A percentile compares a stretch with the other conserved stretches of the same genome.
These are phyloP conservation scores for Aphidius colemani DNA, from an alignment of 2,888 invertebrate genomes.

Conservation along the genomic window DNA sequence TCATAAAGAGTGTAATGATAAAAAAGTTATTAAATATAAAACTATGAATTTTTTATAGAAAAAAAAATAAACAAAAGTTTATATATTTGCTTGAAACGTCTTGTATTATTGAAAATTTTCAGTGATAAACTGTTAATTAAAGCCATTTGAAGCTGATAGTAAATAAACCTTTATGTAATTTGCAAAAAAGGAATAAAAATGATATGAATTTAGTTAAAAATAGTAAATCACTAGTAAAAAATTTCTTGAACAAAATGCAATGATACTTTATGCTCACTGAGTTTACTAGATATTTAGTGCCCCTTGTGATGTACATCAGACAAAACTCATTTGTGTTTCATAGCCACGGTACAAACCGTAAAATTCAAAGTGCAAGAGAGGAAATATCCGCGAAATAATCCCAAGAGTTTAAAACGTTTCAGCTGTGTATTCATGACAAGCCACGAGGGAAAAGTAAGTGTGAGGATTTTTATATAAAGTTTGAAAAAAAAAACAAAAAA, in stretches of 20 bases:
- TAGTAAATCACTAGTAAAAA: background rate
- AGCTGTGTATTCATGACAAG: slow-evolving; percentile 3
- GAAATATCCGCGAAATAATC: slow-evolving; percentile 5
- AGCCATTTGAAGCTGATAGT: too few relatives aligned
- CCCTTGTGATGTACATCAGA: slow-evolving; percentile 13
- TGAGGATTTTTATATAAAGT: background rate
- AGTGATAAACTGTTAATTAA: too few relatives aligned
- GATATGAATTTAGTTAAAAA: background rate
- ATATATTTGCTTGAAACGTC: too few relatives aligned
- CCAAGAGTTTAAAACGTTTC: slow-evolving; percentile 8
- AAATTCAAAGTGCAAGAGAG: background rate
- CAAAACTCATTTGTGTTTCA: slow-evolving; percentile 21
- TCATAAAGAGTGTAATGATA: too few relatives aligned
- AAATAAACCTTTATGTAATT: too few relatives aligned
- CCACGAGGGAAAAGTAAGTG: background rate
- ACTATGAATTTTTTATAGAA: too few relatives aligned
- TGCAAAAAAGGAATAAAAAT: too few relatives aligned
- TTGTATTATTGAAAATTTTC: too few relatives aligned
- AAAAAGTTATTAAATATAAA: too few relatives aligned
- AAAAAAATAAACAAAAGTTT: too few relatives aligned
- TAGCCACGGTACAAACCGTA: slow-evolving; percentile 15
- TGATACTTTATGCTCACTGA: slow-evolving; percentile 26
- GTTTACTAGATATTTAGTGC: slow-evolving; percentile 31
- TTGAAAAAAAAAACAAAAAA: too few relatives aligned
- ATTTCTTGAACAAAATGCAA: slow-evolving; percentile 21